These are phyloP conservation scores for Gila robusta DNA, from an alignment of 2,797 vertebrate genomes.

Conservation along the genomic window DNA sequence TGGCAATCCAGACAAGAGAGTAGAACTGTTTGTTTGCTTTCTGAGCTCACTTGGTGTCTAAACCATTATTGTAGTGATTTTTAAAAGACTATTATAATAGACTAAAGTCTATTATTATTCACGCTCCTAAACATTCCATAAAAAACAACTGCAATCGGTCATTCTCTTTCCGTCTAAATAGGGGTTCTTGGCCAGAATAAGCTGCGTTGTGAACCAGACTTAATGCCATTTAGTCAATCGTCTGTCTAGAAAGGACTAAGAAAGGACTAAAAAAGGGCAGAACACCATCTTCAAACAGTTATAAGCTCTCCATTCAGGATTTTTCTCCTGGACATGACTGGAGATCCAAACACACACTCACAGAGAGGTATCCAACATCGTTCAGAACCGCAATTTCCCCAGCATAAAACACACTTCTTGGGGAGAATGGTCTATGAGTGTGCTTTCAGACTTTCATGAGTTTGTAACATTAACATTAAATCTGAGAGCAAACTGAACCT, in stretches of 20 bases:
- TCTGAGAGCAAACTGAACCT: slow-evolving; percentile 26
- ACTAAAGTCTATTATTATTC: neutral
- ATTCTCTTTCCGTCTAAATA: neutral
- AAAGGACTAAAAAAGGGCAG: slow-evolving; percentile 6
- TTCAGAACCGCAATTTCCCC: slow-evolving; percentile 25
- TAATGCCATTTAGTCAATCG: slow-evolving; percentile 1
- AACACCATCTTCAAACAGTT: neutral
- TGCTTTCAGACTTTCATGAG: slow-evolving; percentile 9
- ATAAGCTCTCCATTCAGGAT: slow-evolving; percentile 25
- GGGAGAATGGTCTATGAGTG: slow-evolving; percentile 3
- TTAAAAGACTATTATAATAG: neutral
- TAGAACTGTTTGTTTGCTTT: neutral
- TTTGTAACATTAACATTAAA: slow-evolving; percentile 24
- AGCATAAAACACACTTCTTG: slow-evolving; percentile 9
- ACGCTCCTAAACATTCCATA: neutral
- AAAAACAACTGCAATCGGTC: neutral
- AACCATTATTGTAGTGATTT: neutral
- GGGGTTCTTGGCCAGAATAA: neutral
- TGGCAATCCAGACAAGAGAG: neutral
- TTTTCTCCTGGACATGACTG: slow-evolving; percentile 7
- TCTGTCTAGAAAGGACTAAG: neutral
- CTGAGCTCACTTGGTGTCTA: neutral
- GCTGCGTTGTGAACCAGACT: neutral
- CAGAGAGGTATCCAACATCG: neutral
- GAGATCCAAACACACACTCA: slow-evolving; percentile 2